phyloP scores from a whole-genome alignment of 2,113 vertebrate genomes.

The Ramphastos sulfuratus region DNA sequence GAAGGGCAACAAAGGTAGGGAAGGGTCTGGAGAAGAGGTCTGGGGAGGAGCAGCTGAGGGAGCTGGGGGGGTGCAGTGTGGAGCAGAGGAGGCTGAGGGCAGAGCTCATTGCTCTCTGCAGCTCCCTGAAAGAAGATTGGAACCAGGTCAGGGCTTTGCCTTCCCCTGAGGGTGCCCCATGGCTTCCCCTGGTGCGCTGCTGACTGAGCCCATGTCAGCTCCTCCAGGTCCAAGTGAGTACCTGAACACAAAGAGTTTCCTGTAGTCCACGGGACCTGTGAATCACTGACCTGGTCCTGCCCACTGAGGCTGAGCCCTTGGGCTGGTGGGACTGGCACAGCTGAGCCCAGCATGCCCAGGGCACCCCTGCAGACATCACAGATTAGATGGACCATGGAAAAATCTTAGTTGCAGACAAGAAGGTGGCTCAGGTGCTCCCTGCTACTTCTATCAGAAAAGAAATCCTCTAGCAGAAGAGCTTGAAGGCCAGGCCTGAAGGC shows the following conservation, averaged over 20 bases:
- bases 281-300: neutral
- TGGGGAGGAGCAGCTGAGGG: too few species aligned
- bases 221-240: neutral
- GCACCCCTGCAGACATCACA: neutral
- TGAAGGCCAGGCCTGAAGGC: neutral
- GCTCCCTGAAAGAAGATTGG: too few species aligned
- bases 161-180: neutral
- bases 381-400: constrained; percentile 41
- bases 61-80: too few species aligned
- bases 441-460: neutral
- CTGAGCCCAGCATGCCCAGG: neutral
- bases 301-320: neutral
- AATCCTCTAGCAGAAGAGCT: neutral
- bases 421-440: neutral
- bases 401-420: constrained; percentile 19
- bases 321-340: constrained; percentile 52
- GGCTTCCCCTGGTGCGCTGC: neutral
- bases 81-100: too few species aligned
- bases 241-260: neutral
- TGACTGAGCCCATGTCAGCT: neutral
- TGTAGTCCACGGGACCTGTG: neutral
- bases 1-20: too few species aligned
- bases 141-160: neutral
- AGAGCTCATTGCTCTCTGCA: too few species aligned
- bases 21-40: too few species aligned